phyloP scores from a whole-genome alignment of 2,797 vertebrate species.

The Mormyrops attenuatus region DNA sequence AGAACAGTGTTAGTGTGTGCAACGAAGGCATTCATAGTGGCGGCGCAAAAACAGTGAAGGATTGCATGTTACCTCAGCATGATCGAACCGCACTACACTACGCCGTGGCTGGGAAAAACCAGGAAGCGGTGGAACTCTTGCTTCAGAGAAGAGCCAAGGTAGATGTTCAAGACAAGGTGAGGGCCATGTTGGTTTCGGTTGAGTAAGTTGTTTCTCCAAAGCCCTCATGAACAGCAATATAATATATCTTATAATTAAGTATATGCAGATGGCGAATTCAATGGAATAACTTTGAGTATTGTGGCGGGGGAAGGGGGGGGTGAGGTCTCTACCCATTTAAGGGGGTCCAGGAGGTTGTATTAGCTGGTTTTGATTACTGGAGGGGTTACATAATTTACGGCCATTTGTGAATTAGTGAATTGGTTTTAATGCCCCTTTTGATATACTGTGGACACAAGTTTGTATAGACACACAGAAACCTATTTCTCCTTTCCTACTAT shows the following conservation, averaged over 20 bases:
- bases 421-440: background rate
- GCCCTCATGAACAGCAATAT: background rate
- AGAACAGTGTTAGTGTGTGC: background rate
- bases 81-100: constrained; percentile 79
- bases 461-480: background rate
- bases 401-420: background rate
- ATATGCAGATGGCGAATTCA: background rate
- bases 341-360: background rate
- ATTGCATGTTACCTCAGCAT: constrained; percentile 53
- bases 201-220: background rate
- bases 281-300: background rate
- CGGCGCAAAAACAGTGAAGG: background rate
- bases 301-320: background rate
- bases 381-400: background rate
- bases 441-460: background rate
- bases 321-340: too few relatives aligned
- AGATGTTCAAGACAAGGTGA: constrained; percentile 78
- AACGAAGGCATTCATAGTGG: background rate
- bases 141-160: constrained; percentile 77
- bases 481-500: background rate
- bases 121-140: constrained; percentile 70
- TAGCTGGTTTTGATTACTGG: background rate
- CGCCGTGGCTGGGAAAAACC: constrained; percentile 69
- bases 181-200: constrained; percentile 14
- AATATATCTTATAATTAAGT: background rate